Base-by-base conservation (phyloP, 2,888 invertebrate genomes). In the Eueremaeus valkanovi region DNA sequence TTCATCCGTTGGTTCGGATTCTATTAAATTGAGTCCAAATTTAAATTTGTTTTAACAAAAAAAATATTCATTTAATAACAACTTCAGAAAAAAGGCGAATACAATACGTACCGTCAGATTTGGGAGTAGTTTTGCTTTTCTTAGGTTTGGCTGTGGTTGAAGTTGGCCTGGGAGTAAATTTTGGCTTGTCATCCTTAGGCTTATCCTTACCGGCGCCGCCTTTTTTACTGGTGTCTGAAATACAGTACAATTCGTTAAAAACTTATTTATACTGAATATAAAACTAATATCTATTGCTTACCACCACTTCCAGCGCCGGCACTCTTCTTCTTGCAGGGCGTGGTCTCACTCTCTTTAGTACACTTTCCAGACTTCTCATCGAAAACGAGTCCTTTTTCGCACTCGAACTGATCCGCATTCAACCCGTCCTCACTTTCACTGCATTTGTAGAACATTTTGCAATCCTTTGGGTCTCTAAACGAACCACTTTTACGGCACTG, bases 311-410 rank as follows among this genome's bases (percentile, higher is more conserved):
- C 6, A 36, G 6, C 36, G 6, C 36, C 36, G 5, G 5, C 11
- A 36, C 36, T 36, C 36, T 51, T 51, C 5, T 91, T 91, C 8
- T 90, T 90, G 81, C 91, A 91, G 73, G 90, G 76, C 18, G 75
- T 76, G 49, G 73, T 76, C n/a, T 66, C 21, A 66, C 40, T 66
- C 36, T 75, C 75, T 24, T 70, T 21, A 27, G 49, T 36, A 75
- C 75, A 75, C 27, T 61, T 45, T 8, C 58, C 49, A 1, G 29
- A 70, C 18, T 73, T 61, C 27, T 78, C 78, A 82, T 91, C 91
- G 82, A 92, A 92, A 0, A 90, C 90, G 74, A 91, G 83, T 11
- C 91, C 91, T 31, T 88, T 88, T 0, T 91, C 91, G 81, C 92
- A 91, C 82, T 90, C 90, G 82, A 91, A 91, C 82, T 91, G 90